A percentile compares a stretch with the other conserved stretches of the same genome.
phyloP scores from a whole-genome alignment of 2,797 vertebrate genomes.

The Phataginus tetradactyla region DNA sequence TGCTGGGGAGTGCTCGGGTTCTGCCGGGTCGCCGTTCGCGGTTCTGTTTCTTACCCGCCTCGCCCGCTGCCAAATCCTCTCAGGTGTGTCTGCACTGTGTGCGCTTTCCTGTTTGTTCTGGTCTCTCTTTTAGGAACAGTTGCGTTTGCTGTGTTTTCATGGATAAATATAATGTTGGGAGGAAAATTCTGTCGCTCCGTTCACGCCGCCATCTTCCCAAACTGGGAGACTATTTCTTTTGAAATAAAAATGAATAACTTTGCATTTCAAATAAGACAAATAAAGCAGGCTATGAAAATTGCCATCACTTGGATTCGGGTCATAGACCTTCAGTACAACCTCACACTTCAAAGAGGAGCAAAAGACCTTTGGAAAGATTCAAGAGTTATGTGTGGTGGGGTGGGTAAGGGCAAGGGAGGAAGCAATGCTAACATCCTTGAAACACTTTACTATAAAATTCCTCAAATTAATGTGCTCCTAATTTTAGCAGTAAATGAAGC shows the following conservation, averaged over 20 bases:
- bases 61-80: too few relatives aligned
- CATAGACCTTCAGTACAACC: not conserved
- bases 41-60: too few relatives aligned
- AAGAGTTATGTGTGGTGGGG: not conserved
- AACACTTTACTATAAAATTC: conserved; percentile 66
- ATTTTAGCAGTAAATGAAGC: conserved; percentile 70
- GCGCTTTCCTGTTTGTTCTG: too few relatives aligned
- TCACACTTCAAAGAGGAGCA: conserved; percentile 3
- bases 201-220: too few relatives aligned
- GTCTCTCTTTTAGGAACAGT: too few relatives aligned
- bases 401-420: fast-evolving
- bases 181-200: too few relatives aligned
- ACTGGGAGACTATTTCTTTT: conserved; percentile 43
- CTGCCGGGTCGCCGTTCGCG: too few relatives aligned
- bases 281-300: conserved; percentile 6
- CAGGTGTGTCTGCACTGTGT: too few relatives aligned
- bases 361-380: conserved; percentile 9
- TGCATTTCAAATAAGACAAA: conserved; percentile 55
- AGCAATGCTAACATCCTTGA: conserved; percentile 40
- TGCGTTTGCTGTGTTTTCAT: too few relatives aligned
- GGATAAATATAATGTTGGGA: too few relatives aligned
- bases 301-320: not conserved
- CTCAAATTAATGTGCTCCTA: conserved; percentile 71
- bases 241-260: conserved; percentile 36
- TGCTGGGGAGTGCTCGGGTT: too few relatives aligned